These are phyloP conservation scores for Gasterosteus aculeatus DNA, from an alignment of 2,113 vertebrate species.

Conservation along the genomic window DNA sequence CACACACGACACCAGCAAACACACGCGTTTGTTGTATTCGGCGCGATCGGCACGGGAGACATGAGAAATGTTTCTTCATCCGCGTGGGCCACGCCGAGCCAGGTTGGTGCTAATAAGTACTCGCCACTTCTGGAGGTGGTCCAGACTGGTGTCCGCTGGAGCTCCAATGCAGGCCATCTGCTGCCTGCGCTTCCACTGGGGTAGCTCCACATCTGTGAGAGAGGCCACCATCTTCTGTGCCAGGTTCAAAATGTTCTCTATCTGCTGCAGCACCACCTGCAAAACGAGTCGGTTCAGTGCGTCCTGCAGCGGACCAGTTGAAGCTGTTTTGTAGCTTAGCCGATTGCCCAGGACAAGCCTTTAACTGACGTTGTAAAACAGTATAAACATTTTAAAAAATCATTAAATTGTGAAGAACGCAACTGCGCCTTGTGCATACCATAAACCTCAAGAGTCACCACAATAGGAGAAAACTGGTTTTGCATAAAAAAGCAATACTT, in stretches of 20 bases:
- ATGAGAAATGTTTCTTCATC: neutral
- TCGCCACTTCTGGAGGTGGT: slow-evolving; percentile 91
- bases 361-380: neutral
- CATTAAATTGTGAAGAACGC: neutral
- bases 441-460: neutral
- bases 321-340: neutral
- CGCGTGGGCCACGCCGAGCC: neutral
- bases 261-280: slow-evolving; percentile 84
- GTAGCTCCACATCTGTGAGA: slow-evolving; percentile 86
- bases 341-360: neutral
- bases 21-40: neutral
- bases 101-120: neutral
- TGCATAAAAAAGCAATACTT: neutral
- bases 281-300: neutral
- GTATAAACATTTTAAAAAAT: too few relatives aligned
- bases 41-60: too few relatives aligned
- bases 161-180: slow-evolving; percentile 92
- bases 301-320: neutral
- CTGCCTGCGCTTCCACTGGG: slow-evolving; percentile 91
- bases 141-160: slow-evolving; percentile 85
- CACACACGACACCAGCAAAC: neutral
- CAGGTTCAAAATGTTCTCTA: slow-evolving; percentile 77
- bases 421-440: neutral
- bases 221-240: slow-evolving; percentile 77
- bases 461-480: neutral